Base-by-base conservation (phyloP, 2,888 invertebrate genomes). In the Falcaria lacertinaria region DNA sequence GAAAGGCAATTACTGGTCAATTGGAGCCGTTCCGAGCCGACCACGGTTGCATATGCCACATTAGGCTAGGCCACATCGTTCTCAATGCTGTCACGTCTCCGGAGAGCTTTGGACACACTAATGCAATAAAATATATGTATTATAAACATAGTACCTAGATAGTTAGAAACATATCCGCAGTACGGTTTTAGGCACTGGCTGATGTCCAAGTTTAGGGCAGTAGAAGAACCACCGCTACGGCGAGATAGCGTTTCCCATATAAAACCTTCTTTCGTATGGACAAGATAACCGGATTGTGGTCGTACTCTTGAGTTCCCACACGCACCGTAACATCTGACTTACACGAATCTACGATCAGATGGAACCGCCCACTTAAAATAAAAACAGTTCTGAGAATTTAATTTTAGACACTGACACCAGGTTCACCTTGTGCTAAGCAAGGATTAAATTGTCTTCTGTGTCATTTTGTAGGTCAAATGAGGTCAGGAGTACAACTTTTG, bases 291-390 rank as follows among this genome's bases (percentile, higher is more conserved):
- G 61, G 64, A 64, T 67, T 64, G 66, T 64, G 57, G 60, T 59
- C 59, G 58, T 58, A 63, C 62, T 61, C 59, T 50, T 64, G 65
- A 72, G 74, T 83, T 81, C 84, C 77, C 81, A 82, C 80, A 80
- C 72, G n/a, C n/a, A n/a, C 74, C 78, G 67, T 75, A 76, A 74
- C 74, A 72, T 74, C 76, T 82, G 80, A 80, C 66, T 81, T 80
- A 81, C 68, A 68, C 73, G 22, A 69, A 80, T 77, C 79, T 73
- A 75, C 68, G 67, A 76, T 74, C 76, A 66, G 62, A 49, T 57
- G 66, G 69, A 63, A 66, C 75, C 83, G 76, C 83, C 83, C 75
- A 81, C 80, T 80, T 72, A 49, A 72, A 69, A 67, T 74, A 74
- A 77, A 75, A 76, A 71, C 70, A 73, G 64, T 77, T 79, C 69